These are phyloP conservation scores for Cryptus viduatorius DNA, from an alignment of 2,888 invertebrate species.

Conservation along the genomic window DNA sequence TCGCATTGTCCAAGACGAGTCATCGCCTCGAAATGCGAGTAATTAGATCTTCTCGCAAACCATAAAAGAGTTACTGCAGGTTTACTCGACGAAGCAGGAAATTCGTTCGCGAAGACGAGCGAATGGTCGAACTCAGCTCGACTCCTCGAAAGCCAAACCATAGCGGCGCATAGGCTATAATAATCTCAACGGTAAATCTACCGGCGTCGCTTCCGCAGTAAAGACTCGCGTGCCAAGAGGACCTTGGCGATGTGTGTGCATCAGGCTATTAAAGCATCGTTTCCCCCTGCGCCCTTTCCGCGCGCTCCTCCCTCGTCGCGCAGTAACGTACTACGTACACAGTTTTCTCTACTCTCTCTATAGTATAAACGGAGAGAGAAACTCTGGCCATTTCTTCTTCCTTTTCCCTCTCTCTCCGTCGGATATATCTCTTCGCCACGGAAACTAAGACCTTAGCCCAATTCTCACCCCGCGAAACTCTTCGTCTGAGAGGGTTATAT, in stretches of 20 bases:
- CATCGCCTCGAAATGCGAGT: no score
- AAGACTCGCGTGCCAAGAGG: slow-evolving; percentile 74
- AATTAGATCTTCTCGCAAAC: no score
- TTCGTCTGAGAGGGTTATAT: background rate
- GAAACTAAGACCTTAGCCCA: slow-evolving; percentile 71
- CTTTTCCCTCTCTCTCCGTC: background rate
- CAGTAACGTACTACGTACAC: slow-evolving; percentile 10
- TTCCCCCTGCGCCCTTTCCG: slow-evolving; percentile 41
- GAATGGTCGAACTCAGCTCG: background rate
- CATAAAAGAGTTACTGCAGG: no score
- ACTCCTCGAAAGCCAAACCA: slow-evolving; percentile 36
- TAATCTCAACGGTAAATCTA: slow-evolving; percentile 69
- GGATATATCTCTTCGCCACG: slow-evolving; percentile 45
- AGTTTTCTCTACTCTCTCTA: background rate
- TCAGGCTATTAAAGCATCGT: slow-evolving; percentile 72
- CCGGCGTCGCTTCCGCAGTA: slow-evolving; percentile 64
- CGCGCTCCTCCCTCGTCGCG: background rate
- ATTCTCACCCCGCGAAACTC: slow-evolving; percentile 59
- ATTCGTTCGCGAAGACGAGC: no score
- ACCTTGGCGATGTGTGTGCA: slow-evolving; percentile 70
- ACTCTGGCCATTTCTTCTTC: background rate
- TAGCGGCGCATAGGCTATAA: slow-evolving; percentile 31
- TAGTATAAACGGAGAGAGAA: background rate
- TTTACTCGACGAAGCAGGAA: no score
- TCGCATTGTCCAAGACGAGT: no score